Percentiles rank a stretch among this genome's conserved stretches.
Evolutionary conservation across 2,888 invertebrate species (phyloP).

Genomic region (Rhagium mordax): DNA sequence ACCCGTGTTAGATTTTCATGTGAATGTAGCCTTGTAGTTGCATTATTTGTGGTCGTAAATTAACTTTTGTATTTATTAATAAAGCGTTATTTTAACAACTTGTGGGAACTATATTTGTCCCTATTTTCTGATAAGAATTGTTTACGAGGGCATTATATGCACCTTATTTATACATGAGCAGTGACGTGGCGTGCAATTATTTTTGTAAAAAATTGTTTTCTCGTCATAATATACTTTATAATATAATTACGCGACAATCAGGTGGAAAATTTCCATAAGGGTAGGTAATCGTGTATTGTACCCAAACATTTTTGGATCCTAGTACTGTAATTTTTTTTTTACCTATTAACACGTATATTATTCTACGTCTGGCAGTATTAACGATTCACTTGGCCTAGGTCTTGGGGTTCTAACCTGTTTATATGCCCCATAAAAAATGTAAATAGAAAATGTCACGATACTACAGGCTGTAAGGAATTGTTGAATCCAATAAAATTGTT

Average conservation of each 20-base stretch:
- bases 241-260: no score
- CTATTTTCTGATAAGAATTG: slow-evolving; percentile 53
- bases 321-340: no score
- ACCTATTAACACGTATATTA: not conserved
- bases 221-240: no score
- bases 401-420: slow-evolving; percentile 20
- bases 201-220: no score
- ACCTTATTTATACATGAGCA: slow-evolving; percentile 44
- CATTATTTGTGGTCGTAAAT: slow-evolving; percentile 59
- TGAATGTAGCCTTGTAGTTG: slow-evolving; percentile 49
- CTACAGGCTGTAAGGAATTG: not conserved
- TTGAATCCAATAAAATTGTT: slow-evolving; percentile 10
- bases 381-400: slow-evolving; percentile 6
- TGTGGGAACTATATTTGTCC: slow-evolving; percentile 60
- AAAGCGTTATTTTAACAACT: slow-evolving; percentile 60
- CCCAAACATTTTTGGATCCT: no score
- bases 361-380: slow-evolving; percentile 7
- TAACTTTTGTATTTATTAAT: slow-evolving; percentile 60
- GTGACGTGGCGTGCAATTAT: slow-evolving; percentile 3
- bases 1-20: slow-evolving; percentile 34
- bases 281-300: no score
- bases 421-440: slow-evolving; percentile 5
- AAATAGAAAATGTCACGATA: slow-evolving; percentile 24
- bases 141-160: slow-evolving; percentile 48
- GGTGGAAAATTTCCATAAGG: no score